phyloP scores from a whole-genome alignment of 2,888 invertebrate species.

The Metellina segmentata region DNA sequence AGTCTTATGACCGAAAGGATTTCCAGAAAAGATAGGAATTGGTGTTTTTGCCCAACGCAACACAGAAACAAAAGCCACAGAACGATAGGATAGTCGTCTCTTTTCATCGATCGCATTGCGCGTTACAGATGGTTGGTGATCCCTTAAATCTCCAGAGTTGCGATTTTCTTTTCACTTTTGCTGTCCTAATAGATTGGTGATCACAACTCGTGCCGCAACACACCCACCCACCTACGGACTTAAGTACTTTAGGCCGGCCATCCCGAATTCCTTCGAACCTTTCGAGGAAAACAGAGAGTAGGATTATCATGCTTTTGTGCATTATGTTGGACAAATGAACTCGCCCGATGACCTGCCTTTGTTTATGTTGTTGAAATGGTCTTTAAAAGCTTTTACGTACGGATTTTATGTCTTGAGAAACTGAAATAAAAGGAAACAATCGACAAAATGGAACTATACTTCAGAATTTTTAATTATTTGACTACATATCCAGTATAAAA shows the following conservation, averaged over 20 bases:
- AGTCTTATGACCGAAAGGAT: no score
- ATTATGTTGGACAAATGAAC: background rate
- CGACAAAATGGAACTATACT: no score
- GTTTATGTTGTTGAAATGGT: no score
- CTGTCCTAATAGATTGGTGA: slow-evolving; percentile 32
- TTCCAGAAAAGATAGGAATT: no score
- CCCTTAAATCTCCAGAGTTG: slow-evolving; percentile 27
- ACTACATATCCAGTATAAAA: no score
- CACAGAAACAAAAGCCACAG: no score
- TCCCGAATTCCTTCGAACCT: no score
- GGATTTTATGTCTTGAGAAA: no score
- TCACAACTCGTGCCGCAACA: slow-evolving; percentile 19
- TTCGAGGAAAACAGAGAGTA: background rate
- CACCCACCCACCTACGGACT: slow-evolving; percentile 3
- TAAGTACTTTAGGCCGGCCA: slow-evolving; percentile 26
- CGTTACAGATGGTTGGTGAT: slow-evolving; percentile 22
- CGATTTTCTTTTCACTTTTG: slow-evolving; percentile 30
- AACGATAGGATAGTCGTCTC: background rate
- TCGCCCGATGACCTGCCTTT: background rate
- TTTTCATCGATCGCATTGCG: slow-evolving; percentile 32
- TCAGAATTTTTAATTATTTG: no score
- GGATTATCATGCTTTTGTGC: background rate
- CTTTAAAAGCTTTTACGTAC: no score
- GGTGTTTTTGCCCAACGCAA: no score
- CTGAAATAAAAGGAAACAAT: no score